Base-by-base conservation (phyloP, 2,797 vertebrate species). In the Pipistrellus pipistrellus region DNA sequence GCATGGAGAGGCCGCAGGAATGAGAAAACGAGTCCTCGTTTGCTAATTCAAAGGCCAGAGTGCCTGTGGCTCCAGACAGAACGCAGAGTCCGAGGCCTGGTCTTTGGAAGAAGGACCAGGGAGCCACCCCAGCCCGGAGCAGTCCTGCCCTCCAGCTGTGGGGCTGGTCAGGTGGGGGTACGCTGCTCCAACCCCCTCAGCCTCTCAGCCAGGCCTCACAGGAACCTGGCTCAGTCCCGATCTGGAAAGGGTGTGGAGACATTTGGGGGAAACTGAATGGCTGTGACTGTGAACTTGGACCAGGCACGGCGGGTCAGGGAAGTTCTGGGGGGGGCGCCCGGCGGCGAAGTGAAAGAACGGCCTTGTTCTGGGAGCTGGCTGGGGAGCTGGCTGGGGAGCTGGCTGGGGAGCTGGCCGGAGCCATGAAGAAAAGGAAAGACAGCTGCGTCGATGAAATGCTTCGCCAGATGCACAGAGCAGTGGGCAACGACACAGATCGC, bases 301-400 rank as follows among this genome's bases (percentile, higher is more conserved):
- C 23, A 2, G 18, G 55, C 23, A 15, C 1, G 20, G 55, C 21
- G 32, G 71, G 20, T 8, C 35, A 6, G 32, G 3, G 59, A 21
- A 32, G 57, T 17, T 13, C 10, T 15, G 15, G 30, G 32, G 12
- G 30, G 0, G 13, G 38, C 1, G 4, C 17, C 7, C 4, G 17
- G 15, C 5, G 86, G 27, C 10, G 7, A 11, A 4, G 44, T 11
- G 8, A 68, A 14, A 35, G 64, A 35, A n/a, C 3, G 38, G 3
- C 44, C 68, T 15, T 41, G 44, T 41, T 64, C 69, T 53, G 23
- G 8, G 25, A n/a, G n/a, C n/a, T n/a, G n/a, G n/a, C n/a, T n/a
- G n/a, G n/a, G n/a, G 44, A 55, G 1, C 1, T 15, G 8, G 21
- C 71, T 46, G 30, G 23, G 8, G 25, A n/a, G n/a, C n/a, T n/a